Evolutionary conservation across 2,113 vertebrate species (phyloP).

Genomic region (Hippocampus guttulatus): DNA sequence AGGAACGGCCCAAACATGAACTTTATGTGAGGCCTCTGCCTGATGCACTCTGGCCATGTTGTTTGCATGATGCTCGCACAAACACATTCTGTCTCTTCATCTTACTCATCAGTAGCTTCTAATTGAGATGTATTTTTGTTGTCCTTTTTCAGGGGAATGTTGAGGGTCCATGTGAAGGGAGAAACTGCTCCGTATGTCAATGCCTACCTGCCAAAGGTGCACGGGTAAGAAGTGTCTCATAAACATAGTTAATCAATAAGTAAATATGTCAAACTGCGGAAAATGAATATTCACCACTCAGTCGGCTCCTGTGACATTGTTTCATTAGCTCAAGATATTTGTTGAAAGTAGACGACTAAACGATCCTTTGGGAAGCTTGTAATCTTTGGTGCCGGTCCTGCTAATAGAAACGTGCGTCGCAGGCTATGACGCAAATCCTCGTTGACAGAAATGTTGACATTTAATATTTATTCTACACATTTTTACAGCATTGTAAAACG

Average conservation of each 20-base stretch:
- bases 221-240: conserved; percentile 33
- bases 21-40: background rate
- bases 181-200: conserved; percentile 50
- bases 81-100: background rate
- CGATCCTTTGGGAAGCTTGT: background rate
- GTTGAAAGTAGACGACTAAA: background rate
- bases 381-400: background rate
- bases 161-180: conserved; percentile 42
- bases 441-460: too few relatives aligned
- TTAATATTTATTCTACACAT: too few relatives aligned
- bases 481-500: too few relatives aligned
- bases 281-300: background rate
- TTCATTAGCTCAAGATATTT: background rate
- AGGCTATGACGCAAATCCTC: too few relatives aligned
- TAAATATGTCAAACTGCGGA: too few relatives aligned
- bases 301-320: background rate
- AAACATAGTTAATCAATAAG: background rate
- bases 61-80: background rate
- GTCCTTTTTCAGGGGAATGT: conserved; percentile 34
- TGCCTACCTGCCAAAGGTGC: conserved; percentile 58
- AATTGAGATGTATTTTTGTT: background rate
- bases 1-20: background rate
- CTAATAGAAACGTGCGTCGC: too few relatives aligned
- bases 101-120: background rate
- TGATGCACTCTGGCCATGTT: background rate